Percentiles rank a stretch among this genome's conserved stretches.
phyloP scores from a whole-genome alignment of 2,113 vertebrate genomes.

The Nipponia nippon region DNA sequence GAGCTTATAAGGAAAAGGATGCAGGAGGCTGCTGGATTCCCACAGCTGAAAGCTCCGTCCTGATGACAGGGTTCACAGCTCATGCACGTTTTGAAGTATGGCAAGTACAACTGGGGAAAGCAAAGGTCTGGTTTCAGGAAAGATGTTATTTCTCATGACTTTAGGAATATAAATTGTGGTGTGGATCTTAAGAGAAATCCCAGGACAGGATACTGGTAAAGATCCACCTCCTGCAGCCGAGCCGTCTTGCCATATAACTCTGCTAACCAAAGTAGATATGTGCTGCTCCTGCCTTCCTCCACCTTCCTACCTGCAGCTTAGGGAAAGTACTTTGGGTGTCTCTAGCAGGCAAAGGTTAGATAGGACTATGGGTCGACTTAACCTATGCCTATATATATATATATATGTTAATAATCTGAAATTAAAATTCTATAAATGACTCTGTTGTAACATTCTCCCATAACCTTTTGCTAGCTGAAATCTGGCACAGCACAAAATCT shows the following conservation, averaged over 20 bases:
- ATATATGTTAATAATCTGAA: background rate
- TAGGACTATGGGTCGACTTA: background rate
- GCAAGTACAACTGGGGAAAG: background rate
- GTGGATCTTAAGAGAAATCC: background rate
- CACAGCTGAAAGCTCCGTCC: background rate
- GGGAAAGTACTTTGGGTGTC: background rate
- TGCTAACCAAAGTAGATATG: background rate
- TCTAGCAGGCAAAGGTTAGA: background rate
- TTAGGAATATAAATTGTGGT: background rate
- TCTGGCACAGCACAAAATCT: background rate
- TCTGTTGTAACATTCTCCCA: background rate
- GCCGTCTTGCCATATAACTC: background rate
- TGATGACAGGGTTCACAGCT: background rate
- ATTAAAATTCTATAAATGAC: background rate
- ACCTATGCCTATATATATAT: background rate
- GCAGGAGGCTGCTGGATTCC: background rate
- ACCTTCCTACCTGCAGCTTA: background rate
- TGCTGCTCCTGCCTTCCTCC: background rate
- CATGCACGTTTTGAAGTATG: background rate
- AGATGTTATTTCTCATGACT: fast-evolving
- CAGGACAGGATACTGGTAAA: background rate
- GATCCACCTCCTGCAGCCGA: background rate
- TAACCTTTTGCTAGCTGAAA: conserved; percentile 1
- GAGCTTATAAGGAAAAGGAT: background rate
- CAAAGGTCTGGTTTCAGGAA: background rate